These are phyloP conservation scores for Dipodomys stephensi DNA, from an alignment of 2,113 vertebrate genomes.

Conservation along the genomic window DNA sequence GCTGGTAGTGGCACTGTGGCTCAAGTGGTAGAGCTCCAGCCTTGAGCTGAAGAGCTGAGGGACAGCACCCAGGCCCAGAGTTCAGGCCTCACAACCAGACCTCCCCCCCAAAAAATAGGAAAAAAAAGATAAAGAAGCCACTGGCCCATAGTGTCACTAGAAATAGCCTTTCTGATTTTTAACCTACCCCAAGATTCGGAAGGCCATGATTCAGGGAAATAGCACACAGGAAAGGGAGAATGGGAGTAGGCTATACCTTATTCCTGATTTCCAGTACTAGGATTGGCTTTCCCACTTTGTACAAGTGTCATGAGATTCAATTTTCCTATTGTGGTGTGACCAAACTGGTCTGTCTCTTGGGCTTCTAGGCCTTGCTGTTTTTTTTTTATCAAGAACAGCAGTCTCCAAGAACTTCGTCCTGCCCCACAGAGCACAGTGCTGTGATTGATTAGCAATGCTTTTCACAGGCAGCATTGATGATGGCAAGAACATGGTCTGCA, in stretches of 20 bases:
- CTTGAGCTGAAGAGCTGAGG: no score
- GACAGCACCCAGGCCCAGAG: no score
- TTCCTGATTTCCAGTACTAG: background rate
- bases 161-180: background rate
- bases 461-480: background rate
- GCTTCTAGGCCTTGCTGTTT: background rate
- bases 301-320: background rate
- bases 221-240: background rate
- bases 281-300: background rate
- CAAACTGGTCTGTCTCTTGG: background rate
- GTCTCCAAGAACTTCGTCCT: background rate
- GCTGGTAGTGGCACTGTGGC: no score
- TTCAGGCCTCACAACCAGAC: no score
- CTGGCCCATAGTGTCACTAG: background rate
- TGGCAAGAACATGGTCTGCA: background rate
- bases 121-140: conserved; percentile 21
- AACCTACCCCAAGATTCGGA: background rate
- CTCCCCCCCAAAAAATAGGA: no score
- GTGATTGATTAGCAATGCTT: background rate
- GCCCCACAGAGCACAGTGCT: background rate
- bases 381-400: background rate
- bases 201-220: background rate
- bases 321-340: background rate
- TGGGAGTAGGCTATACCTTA: background rate
- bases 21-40: no score